phyloP scores from a whole-genome alignment of 2,888 invertebrate species.

The Caenorhabditis sp. region DNA sequence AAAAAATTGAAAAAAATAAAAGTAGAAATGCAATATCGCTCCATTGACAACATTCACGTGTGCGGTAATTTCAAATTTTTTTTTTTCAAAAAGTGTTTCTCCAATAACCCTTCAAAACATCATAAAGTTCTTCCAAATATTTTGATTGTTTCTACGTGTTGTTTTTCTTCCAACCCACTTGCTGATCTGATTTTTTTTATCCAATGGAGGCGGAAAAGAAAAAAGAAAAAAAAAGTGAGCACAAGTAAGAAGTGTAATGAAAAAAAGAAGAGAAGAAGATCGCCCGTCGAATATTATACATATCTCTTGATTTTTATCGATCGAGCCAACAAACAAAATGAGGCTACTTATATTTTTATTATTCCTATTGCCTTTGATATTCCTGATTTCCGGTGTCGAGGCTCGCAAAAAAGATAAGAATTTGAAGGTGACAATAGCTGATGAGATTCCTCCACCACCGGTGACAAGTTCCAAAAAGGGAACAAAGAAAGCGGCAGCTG shows the following conservation, averaged over 20 bases:
- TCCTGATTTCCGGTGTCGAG: slow-evolving; percentile 6
- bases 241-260: slow-evolving; percentile 33
- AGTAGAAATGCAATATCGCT: too few relatives aligned
- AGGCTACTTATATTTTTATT: slow-evolving; percentile 6
- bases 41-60: too few relatives aligned
- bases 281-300: slow-evolving; percentile 15
- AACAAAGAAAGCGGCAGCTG: slow-evolving; percentile 14
- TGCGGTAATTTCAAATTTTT: too few relatives aligned
- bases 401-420: slow-evolving; percentile 40
- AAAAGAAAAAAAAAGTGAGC: not conserved
- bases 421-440: slow-evolving; percentile 36
- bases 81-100: too few relatives aligned
- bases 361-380: slow-evolving; percentile 14
- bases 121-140: too few relatives aligned
- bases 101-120: too few relatives aligned
- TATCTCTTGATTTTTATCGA: not conserved
- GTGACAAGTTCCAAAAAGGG: slow-evolving; percentile 2
- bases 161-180: not conserved
- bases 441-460: slow-evolving; percentile 26
- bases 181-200: not conserved
- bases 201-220: not conserved
- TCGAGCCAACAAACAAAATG: slow-evolving; percentile 2
- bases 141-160: too few relatives aligned
- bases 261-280: slow-evolving; percentile 19
- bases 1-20: too few relatives aligned